A percentile compares a stretch with the other conserved stretches of the same genome.
Conservation (phyloP, 2,113 vertebrate genomes). For the Glaucomys volans region DNA sequence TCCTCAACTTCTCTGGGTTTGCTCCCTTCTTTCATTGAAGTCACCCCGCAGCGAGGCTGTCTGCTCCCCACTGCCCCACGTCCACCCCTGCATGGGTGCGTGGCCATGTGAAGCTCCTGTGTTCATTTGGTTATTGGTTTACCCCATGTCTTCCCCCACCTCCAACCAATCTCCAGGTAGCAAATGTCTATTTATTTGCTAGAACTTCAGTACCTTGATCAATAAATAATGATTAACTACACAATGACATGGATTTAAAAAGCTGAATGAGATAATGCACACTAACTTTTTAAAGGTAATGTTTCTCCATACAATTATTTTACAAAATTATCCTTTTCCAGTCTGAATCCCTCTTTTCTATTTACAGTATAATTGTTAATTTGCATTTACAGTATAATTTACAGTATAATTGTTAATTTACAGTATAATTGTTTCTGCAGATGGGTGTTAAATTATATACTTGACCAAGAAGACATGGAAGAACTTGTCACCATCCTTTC, state of each 20-base stretch:
- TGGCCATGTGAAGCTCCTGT: fast-evolving
- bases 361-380: conserved; percentile 64
- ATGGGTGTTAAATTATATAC: conserved; percentile 69
- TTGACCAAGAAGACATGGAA: conserved; percentile 24
- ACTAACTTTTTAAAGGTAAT: not conserved
- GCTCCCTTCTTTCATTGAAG: not conserved
- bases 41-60: not conserved
- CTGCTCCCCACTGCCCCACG: fast-evolving
- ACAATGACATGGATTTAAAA: not conserved
- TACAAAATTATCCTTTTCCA: not conserved
- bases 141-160: not conserved
- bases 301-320: conserved; percentile 20
- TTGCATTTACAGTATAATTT: too few species aligned
- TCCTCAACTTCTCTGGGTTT: not conserved
- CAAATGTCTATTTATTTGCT: not conserved
- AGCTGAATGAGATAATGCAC: not conserved
- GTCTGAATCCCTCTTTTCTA: conserved; percentile 22
- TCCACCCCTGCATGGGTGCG: fast-evolving
- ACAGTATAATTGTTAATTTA: conserved; percentile 65
- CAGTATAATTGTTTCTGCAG: conserved; percentile 66
- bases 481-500: not conserved
- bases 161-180: not conserved
- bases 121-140: not conserved
- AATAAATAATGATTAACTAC: not conserved
- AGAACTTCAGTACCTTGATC: not conserved